Conservation (phyloP, 2,888 invertebrate species). For the Diloba caeruleocephala region DNA sequence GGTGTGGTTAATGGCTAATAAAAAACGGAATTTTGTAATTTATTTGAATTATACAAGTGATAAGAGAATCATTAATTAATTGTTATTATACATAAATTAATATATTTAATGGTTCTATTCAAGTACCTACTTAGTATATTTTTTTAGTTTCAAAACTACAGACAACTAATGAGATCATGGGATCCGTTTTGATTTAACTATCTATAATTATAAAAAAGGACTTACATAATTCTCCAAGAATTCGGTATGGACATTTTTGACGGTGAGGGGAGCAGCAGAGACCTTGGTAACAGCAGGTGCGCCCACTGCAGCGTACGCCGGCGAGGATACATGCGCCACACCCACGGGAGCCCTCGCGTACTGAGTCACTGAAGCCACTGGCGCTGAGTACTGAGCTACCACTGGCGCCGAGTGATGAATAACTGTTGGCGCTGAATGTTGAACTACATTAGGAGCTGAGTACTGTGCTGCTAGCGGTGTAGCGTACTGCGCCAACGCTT, state of each 20-base stretch:
- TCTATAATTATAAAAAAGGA: slow-evolving; percentile 41
- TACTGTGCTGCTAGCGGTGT: slow-evolving; percentile 55
- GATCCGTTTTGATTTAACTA: background rate
- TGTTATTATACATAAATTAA: too few relatives aligned
- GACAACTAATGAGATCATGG: too few relatives aligned
- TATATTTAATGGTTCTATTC: too few relatives aligned
- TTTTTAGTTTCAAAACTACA: too few relatives aligned
- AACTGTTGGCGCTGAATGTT: slow-evolving; percentile 61
- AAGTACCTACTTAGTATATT: too few relatives aligned
- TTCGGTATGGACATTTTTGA: slow-evolving; percentile 89
- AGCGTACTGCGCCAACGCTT: slow-evolving; percentile 57
- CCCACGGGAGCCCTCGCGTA: slow-evolving; percentile 51
- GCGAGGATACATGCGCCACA: slow-evolving; percentile 43
- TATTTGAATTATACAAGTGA: background rate
- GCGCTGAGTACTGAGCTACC: slow-evolving; percentile 64
- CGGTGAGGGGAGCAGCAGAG: slow-evolving; percentile 26
- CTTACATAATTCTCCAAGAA: slow-evolving; percentile 91
- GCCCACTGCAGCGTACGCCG: slow-evolving; percentile 43
- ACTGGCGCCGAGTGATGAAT: slow-evolving; percentile 67
- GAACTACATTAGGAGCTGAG: slow-evolving; percentile 63
- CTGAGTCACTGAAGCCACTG: slow-evolving; percentile 53
- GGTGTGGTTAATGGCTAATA: too few relatives aligned
- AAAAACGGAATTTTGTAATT: background rate
- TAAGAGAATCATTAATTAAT: background rate
- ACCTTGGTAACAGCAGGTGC: slow-evolving; percentile 54